Base-by-base conservation (phyloP, 2,888 invertebrate genomes). In the Eilema griseolum region DNA sequence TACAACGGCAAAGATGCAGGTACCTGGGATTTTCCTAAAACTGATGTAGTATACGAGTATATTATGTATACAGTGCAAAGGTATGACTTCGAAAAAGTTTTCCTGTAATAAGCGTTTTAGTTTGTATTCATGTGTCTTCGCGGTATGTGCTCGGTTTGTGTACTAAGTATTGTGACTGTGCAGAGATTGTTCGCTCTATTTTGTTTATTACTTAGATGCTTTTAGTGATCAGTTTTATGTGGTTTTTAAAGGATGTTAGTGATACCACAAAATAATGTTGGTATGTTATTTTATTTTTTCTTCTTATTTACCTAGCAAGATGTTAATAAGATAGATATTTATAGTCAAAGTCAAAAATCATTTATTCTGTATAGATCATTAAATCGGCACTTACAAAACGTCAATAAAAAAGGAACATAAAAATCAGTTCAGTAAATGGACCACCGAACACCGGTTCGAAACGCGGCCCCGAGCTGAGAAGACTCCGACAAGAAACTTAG, bases 41-140 rank as follows among this genome's bases (percentile, higher is more conserved):
- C n/a, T 52, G 24, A 28, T 64, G 28, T n/a, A 52, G 20, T n/a
- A 46, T 28, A 52, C 26, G 52, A 64, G n/a, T 28, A 63, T 5
- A 37, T n/a, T 62, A 41, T 20, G 26, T 64, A 7, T 46, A 46
- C 46, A n/a, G 11, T 46, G 46, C 24, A 14, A 26, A 20, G 41
- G 52, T n/a, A 52, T 10, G 20, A 62, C 41, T 62, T 37, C 10
- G n/a, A n/a, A 46, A 37, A 41, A 28, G 28, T 52, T 64, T 64
- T 64, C 64, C 65, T 66, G 65, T 66, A 46, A 14, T 57, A 52
- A 52, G 33, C 16, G n/a, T 24, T 66, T 57, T 66, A 66, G 65
- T 66, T 33, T 24, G 20, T 11, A 24, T 31, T 33, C 14, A 57
- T 24, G 33, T 57, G 65, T 24, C 65, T 57, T 66, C 33, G 33